Base-by-base conservation (phyloP, 92 coral and sea anemone genomes). In the Parazoanthus atlanticus region DNA sequence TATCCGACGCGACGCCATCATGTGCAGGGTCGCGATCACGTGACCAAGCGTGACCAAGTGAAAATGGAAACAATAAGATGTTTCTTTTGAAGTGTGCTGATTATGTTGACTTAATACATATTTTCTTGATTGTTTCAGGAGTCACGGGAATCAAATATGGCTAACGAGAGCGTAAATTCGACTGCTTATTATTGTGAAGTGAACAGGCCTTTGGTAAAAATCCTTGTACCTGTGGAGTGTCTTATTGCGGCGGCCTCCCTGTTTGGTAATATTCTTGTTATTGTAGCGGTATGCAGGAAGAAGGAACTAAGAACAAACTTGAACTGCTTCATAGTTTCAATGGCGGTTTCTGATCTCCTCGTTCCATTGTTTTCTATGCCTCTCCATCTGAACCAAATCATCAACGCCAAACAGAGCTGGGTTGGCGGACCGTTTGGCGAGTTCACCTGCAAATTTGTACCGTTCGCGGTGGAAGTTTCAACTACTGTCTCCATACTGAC, bases 291-390 rank as follows among this genome's bases (percentile, higher is more conserved):
- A 46, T 46, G 12, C 12, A 46, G 49, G 12, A 46, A 46, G 49
- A 46, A 46, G 12, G 49, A 46, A 46, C 49, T 46, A 11, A 46
- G 49, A 46, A 46, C 49, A 46, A 46, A 46, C 49, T 10, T 46
- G 12, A 46, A 46, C 12, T 46, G 49, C 11, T 46, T 46, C 49
- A 46, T 46, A 46, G 49, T 46, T 46, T 46, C 49, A 46, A 46
- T 46, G 49, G 49, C 49, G 49, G 6, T 46, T 46, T 89, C 95
- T 26, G 97, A 94, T 58, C 74, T 94, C 80, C 78, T 94, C 13
- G 82, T 92, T 31, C 88, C 97, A 9, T 88, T 94, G 49, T 91
- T 92, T 58, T 89, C 86, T 90, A 89, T 92, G 93, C 97, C 97
- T 8, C 40, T 93, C 8, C 88, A 90, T 91, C 82, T 91, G 16